Evolutionary conservation across 2,888 invertebrate genomes (phyloP).

Genomic region (Hirtodrosophila cameraria): DNA sequence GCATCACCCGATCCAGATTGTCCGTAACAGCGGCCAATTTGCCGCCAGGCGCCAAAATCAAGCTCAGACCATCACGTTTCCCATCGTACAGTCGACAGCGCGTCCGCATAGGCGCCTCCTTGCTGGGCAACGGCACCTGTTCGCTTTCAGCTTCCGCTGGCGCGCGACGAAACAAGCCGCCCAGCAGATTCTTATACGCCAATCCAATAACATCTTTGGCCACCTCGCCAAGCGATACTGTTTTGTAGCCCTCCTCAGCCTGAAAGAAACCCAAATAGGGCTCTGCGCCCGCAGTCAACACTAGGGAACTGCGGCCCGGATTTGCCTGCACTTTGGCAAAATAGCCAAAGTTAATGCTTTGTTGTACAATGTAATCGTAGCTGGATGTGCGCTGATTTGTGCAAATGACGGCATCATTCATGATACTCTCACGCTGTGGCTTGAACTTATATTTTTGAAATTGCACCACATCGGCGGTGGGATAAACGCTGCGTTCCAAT

Average conservation of each 20-base stretch:
- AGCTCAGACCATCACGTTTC: constrained; percentile 89
- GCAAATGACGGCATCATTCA: constrained; percentile 92
- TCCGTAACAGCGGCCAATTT: constrained; percentile 93
- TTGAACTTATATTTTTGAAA: constrained; percentile 95
- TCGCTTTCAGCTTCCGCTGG: constrained; percentile 54
- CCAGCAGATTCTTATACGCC: constrained; percentile 92
- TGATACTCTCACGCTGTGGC: constrained; percentile 88
- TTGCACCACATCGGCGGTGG: constrained; percentile 85
- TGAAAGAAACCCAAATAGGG: constrained; percentile 96
- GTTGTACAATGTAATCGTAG: constrained; percentile 92
- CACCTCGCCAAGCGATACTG: constrained; percentile 94
- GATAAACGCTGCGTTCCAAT: constrained; percentile 47
- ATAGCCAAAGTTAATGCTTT: constrained; percentile 80
- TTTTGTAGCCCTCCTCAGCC: constrained; percentile 93
- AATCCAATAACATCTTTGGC: constrained; percentile 90
- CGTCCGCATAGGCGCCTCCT: constrained; percentile 89
- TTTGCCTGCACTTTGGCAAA: constrained; percentile 87
- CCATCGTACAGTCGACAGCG: constrained; percentile 93
- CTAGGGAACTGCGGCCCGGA: constrained; percentile 90
- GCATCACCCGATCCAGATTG: constrained; percentile 92
- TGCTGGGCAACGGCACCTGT: constrained; percentile 76
- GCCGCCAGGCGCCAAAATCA: constrained; percentile 90
- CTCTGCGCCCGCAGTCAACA: constrained; percentile 90
- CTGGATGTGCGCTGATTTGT: constrained; percentile 86
- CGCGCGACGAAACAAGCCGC: constrained; percentile 85